Conservation (phyloP, 2,888 invertebrate genomes). For the Chrysomela aeneicollis region DNA sequence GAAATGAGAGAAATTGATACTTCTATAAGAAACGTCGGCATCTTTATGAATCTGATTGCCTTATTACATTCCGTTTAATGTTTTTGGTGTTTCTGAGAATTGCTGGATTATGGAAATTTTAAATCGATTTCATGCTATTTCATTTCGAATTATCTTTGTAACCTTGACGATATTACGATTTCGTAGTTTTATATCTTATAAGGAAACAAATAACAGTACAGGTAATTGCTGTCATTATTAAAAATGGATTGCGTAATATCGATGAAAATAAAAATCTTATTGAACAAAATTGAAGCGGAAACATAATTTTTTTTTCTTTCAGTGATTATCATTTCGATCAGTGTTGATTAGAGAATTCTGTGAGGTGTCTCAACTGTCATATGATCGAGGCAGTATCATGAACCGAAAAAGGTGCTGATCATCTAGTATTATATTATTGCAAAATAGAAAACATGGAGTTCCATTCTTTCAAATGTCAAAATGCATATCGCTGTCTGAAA, state of each 20-base stretch:
- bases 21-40: neutral
- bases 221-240: neutral
- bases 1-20: neutral
- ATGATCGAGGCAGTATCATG: no score
- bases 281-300: neutral
- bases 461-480: no score
- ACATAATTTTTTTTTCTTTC: neutral
- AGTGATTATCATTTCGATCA: neutral
- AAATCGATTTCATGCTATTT: constrained; percentile 4
- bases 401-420: no score
- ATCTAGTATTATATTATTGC: no score
- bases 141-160: neutral
- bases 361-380: no score
- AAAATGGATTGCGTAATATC: neutral
- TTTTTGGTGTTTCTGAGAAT: neutral
- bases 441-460: no score
- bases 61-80: neutral
- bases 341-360: no score
- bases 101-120: neutral
- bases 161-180: constrained; percentile 3
- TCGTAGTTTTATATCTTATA: neutral
- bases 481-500: no score
- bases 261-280: neutral
- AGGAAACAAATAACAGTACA: neutral
- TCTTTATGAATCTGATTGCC: no score